Evolutionary conservation across 2,888 invertebrate species (phyloP), one percentile per base, ranked within the genome.

Genomic region (Alloscopus bannaensis): DNA sequence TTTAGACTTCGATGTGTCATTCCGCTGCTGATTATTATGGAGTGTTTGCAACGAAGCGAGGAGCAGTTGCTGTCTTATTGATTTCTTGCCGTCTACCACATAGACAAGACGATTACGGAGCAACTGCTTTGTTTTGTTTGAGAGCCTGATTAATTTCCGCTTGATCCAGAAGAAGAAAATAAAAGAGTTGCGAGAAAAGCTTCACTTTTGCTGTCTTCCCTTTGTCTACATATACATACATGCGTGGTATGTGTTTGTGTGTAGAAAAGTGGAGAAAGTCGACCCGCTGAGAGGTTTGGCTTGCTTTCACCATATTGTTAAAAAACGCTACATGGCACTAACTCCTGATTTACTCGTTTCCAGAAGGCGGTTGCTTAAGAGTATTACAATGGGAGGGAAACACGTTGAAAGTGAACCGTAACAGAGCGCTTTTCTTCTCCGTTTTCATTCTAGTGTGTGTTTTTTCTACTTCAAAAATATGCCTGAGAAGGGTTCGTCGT

Each of bases 101-200:
- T 4, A 45, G 45, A 59, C 65, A 73, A 57, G 45, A 18, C 45
- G 73, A 73, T 65, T 65, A 57, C 60, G n/a, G 16, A 31, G 52
- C 69, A 65, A 77, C 70, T 70, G 77, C 45, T 77, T 65, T 70
- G 59, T 69, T 77, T 59, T 77, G 68, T 55, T 75, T 60, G 55
- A 64, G 77, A 70, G 70, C 64, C 69, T 77, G 77, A 77, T 77
- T 77, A 77, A 77, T 77, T 77, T 77, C 77, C 69, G 77, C 65
- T 77, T 70, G 77, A 77, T 77, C 70, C 70, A 52, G 52, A 59
- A 36, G 13, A 20, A 65, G 71, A 22, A 26, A 22, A 52, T 6
- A 40, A 45, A 45, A 71, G 22, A 62, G 64, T 20, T 22, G 64
- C 4, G 68, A 24, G 45, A 66, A 76, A 68, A 47, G 36, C 24